Evolutionary conservation across 2,113 vertebrate species (phyloP).

Genomic region (Chascanopsetta lugubris): DNA sequence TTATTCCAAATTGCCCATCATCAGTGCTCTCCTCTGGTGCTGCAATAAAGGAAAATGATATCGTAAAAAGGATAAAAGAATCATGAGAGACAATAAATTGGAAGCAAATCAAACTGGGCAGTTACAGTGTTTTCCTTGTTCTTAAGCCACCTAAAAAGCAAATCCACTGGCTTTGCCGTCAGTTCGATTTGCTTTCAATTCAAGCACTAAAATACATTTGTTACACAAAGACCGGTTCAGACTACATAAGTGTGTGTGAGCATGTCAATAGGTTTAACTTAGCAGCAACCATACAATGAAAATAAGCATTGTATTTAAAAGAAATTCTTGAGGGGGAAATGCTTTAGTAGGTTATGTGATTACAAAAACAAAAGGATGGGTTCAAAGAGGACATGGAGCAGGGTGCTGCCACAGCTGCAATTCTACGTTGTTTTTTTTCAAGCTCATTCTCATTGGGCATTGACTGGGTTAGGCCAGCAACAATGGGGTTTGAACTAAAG

Average conservation of each 20-base stretch:
- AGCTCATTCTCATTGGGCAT: slow-evolving; percentile 27
- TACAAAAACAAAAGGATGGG: not conserved
- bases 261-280: not conserved
- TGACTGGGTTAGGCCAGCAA: slow-evolving; percentile 6
- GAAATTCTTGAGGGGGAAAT: not conserved
- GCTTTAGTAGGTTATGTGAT: not conserved
- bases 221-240: not conserved
- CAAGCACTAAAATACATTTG: not conserved
- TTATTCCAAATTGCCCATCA: slow-evolving; percentile 90
- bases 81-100: not conserved
- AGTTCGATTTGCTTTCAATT: slow-evolving; percentile 34
- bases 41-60: slow-evolving; percentile 75
- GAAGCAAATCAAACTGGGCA: slow-evolving; percentile 41
- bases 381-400: not conserved
- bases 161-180: not conserved
- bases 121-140: not conserved
- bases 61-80: slow-evolving; percentile 19
- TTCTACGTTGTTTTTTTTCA: slow-evolving; percentile 13
- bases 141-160: not conserved
- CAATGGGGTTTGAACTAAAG: slow-evolving; percentile 14
- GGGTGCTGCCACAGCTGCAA: slow-evolving; percentile 5
- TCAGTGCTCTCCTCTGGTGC: slow-evolving; percentile 82
- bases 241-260: not conserved
- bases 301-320: not conserved
- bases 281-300: slow-evolving; percentile 8